These are phyloP conservation scores for Pitangus sulphuratus DNA, from an alignment of 2,797 vertebrate genomes.

Conservation along the genomic window DNA sequence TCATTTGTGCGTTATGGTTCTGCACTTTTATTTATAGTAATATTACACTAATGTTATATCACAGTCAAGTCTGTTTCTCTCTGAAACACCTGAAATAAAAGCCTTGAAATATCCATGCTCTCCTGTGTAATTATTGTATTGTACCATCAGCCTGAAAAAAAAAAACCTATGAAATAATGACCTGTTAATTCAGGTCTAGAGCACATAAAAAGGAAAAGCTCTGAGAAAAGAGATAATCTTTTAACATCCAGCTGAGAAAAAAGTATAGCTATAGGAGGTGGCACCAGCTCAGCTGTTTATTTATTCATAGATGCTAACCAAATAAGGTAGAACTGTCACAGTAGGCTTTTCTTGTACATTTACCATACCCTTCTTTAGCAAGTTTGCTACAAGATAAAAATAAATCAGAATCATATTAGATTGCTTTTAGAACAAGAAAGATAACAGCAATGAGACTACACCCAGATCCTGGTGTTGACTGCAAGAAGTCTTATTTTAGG, in stretches of 20 bases:
- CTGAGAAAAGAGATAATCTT: constrained; percentile 69
- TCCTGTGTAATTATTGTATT: constrained; percentile 14
- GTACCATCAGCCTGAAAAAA: constrained; percentile 25
- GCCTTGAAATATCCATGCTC: constrained; percentile 13
- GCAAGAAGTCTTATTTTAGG: background rate
- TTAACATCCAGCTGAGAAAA: constrained; percentile 65
- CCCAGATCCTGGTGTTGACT: background rate
- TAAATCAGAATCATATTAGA: constrained; percentile 41
- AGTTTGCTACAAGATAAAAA: constrained; percentile 34
- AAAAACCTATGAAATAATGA: constrained; percentile 40
- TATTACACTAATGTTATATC: background rate
- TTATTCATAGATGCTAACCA: constrained; percentile 67
- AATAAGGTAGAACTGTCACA: constrained; percentile 64
- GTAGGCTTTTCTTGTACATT: constrained; percentile 41
- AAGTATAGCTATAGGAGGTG: constrained; percentile 58
- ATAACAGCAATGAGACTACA: background rate
- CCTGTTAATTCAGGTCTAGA: constrained; percentile 67
- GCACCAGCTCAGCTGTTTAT: constrained; percentile 51
- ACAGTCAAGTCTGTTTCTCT: background rate
- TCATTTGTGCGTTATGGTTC: constrained; percentile 35
- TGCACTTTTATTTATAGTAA: constrained; percentile 25
- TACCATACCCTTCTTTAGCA: constrained; percentile 40
- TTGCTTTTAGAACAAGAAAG: constrained; percentile 32
- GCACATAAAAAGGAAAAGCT: constrained; percentile 60
- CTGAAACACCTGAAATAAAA: constrained; percentile 37